Percentiles rank a stretch among this genome's conserved stretches.
These are phyloP conservation scores for Anguilla anguilla DNA, from an alignment of 2,797 vertebrate genomes.

Conservation along the genomic window DNA sequence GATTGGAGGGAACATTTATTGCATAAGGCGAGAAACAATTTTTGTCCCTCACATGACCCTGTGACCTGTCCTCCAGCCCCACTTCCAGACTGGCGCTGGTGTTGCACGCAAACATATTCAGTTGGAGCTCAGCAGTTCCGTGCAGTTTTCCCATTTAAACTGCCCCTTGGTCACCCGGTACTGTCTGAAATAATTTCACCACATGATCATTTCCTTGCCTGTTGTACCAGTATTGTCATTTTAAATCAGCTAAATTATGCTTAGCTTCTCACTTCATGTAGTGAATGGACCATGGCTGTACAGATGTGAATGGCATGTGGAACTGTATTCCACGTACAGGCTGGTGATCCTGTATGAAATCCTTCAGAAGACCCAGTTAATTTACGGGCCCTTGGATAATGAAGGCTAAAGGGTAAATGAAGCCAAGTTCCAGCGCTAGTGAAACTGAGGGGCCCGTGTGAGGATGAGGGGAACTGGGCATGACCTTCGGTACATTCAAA, in stretches of 20 bases:
- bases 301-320: not conserved
- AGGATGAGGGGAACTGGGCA: conserved; percentile 8
- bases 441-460: not conserved
- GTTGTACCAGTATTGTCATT: not conserved
- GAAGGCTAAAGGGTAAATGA: not conserved
- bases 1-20: not conserved
- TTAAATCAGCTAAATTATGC: not conserved
- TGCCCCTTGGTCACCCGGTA: not conserved
- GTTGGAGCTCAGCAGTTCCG: not conserved
- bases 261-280: not conserved
- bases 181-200: not conserved
- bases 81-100: not conserved
- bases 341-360: not conserved
- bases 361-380: not conserved
- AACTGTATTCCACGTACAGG: not conserved
- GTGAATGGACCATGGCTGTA: not conserved
- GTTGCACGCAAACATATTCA: not conserved
- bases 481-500: conserved; percentile 6
- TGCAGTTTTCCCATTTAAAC: not conserved
- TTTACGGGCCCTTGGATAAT: not conserved
- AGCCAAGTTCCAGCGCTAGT: not conserved
- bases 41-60: not conserved
- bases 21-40: not conserved
- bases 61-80: not conserved
- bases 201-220: not conserved